Evolutionary conservation across 1,140 invertebrate species (phyloP).

Genomic region (Yoshiicerus persimilis): DNA sequence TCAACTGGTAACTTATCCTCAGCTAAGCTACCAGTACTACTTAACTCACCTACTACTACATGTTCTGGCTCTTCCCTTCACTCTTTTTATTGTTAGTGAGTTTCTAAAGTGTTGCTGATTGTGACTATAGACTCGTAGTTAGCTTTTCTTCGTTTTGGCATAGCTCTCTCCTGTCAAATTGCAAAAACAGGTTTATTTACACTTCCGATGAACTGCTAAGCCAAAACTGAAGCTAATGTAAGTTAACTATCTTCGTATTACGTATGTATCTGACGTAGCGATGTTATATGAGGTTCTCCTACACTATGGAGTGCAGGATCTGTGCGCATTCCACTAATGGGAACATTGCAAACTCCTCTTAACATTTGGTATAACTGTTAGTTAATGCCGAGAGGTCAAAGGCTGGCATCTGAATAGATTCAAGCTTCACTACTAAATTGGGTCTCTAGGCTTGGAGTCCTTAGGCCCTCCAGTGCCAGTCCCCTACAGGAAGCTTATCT

Average conservation of each 20-base stretch:
- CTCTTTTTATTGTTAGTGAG: not conserved
- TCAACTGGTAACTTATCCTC: not conserved
- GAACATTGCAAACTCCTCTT: too few species aligned
- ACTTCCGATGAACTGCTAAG: constrained; percentile 21
- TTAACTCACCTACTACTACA: not conserved
- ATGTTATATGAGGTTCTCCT: not conserved
- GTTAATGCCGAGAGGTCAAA: too few species aligned
- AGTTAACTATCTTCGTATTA: not conserved
- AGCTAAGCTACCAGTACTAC: not conserved
- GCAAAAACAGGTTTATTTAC: constrained; percentile 28
- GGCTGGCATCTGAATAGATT: too few species aligned
- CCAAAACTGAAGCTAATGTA: not conserved
- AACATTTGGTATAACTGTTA: too few species aligned
- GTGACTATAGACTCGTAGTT: not conserved
- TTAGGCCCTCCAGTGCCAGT: too few species aligned
- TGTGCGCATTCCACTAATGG: too few species aligned
- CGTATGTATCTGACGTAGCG: not conserved
- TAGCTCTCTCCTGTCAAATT: constrained; percentile 12
- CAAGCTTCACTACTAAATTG: too few species aligned
- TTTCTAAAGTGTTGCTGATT: not conserved
- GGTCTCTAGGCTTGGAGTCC: too few species aligned
- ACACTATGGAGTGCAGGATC: not conserved
- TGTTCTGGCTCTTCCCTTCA: not conserved
- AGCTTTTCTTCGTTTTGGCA: not conserved
- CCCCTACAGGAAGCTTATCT: too few species aligned